Percentiles rank a stretch among this genome's conserved stretches.
phyloP scores from a whole-genome alignment of 2,113 vertebrate species.

The Alosa alosa region DNA sequence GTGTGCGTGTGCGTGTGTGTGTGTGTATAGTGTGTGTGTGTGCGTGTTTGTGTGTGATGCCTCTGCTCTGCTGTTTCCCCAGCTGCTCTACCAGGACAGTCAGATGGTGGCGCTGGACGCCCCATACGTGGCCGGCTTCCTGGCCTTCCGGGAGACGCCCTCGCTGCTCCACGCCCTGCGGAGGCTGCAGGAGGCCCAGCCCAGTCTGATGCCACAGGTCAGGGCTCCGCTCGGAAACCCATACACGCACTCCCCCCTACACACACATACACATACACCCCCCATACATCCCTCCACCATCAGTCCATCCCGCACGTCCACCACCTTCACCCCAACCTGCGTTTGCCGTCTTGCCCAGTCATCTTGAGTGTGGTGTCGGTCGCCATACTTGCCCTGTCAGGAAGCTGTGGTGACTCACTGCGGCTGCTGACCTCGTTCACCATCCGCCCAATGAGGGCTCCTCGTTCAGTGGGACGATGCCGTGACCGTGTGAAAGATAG shows the following conservation, averaged over 20 bases:
- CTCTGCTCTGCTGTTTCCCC: conserved; percentile 11
- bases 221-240: not conserved
- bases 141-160: conserved; percentile 88
- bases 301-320: not conserved
- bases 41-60: not conserved
- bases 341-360: not conserved
- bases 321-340: not conserved
- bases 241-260: not conserved
- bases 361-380: no score
- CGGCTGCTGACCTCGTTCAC: no score
- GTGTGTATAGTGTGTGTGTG: not conserved
- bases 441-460: no score
- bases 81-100: conserved; percentile 87
- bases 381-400: no score
- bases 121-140: conserved; percentile 86
- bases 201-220: conserved; percentile 83
- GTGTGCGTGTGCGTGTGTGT: not conserved
- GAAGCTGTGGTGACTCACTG: no score
- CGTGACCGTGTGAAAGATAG: no score
- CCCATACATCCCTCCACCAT: not conserved
- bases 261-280: not conserved
- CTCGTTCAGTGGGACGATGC: no score
- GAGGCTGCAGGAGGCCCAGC: conserved; percentile 68
- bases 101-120: conserved; percentile 78
- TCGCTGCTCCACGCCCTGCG: conserved; percentile 80